These are phyloP conservation scores for Tauraco hartlaubi DNA, from an alignment of 2,797 vertebrate genomes.

Conservation along the genomic window DNA sequence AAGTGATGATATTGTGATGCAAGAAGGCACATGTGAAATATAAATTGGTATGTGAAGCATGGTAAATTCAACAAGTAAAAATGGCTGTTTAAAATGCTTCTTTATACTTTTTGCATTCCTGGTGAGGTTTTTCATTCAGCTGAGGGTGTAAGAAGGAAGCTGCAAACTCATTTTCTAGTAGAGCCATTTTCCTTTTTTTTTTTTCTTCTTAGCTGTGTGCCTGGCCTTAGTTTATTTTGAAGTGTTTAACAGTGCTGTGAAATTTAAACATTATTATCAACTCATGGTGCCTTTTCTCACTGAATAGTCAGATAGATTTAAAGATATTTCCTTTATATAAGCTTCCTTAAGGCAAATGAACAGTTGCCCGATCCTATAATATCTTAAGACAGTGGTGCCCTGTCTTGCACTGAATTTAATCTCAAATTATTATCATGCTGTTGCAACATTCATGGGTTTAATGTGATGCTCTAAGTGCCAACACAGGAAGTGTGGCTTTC, in stretches of 20 bases:
- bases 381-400: not conserved
- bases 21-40: not conserved
- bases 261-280: not conserved
- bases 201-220: not conserved
- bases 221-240: not conserved
- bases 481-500: not conserved
- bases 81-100: not conserved
- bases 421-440: not conserved
- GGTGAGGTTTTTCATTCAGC: not conserved
- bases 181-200: fast-evolving
- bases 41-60: not conserved
- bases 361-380: not conserved
- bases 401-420: not conserved
- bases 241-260: not conserved
- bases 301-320: not conserved
- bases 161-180: not conserved
- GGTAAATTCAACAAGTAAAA: not conserved
- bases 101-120: not conserved
- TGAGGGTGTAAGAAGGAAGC: not conserved
- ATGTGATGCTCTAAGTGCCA: not conserved
- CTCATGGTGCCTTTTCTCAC: not conserved
- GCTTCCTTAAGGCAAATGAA: not conserved
- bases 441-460: not conserved
- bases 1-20: not conserved
- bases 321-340: not conserved